Percentiles rank a stretch among this genome's conserved stretches.
phyloP scores from a whole-genome alignment of 2,888 invertebrate species.

The Epirrhoe tristata region DNA sequence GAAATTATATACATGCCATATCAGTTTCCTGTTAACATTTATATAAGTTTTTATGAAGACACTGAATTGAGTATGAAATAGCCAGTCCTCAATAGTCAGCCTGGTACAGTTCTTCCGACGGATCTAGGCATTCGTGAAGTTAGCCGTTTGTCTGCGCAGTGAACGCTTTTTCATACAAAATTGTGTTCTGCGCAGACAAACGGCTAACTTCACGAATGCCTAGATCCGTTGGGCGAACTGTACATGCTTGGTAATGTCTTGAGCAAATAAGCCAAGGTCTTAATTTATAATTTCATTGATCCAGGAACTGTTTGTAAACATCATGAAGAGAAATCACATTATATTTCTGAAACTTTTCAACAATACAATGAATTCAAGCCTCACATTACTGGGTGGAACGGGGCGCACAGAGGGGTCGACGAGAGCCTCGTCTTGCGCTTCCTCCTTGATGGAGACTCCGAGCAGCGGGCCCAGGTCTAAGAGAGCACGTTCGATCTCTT shows the following conservation, averaged over 20 bases:
- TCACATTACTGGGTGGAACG: conserved; percentile 59
- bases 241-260: neutral
- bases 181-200: no score
- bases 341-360: neutral
- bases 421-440: conserved; percentile 69
- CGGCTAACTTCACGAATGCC: no score
- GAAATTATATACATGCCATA: neutral
- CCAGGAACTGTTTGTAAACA: conserved; percentile 28
- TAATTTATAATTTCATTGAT: neutral
- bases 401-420: conserved; percentile 52
- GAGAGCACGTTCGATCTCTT: conserved; percentile 79
- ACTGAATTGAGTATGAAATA: no score
- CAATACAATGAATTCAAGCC: conserved; percentile 30
- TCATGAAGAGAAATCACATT: conserved; percentile 1
- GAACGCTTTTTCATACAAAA: no score
- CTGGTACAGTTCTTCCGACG: no score
- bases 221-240: no score
- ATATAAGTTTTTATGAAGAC: no score
- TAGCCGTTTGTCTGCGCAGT: no score
- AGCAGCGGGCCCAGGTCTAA: conserved; percentile 80
- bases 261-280: conserved; percentile 7
- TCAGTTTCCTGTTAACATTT: neutral
- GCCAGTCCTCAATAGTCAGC: no score
- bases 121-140: no score
- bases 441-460: conserved; percentile 80